Evolutionary conservation across 2,797 vertebrate genomes (phyloP).

Genomic region (Phaenicophaeus curvirostris): DNA sequence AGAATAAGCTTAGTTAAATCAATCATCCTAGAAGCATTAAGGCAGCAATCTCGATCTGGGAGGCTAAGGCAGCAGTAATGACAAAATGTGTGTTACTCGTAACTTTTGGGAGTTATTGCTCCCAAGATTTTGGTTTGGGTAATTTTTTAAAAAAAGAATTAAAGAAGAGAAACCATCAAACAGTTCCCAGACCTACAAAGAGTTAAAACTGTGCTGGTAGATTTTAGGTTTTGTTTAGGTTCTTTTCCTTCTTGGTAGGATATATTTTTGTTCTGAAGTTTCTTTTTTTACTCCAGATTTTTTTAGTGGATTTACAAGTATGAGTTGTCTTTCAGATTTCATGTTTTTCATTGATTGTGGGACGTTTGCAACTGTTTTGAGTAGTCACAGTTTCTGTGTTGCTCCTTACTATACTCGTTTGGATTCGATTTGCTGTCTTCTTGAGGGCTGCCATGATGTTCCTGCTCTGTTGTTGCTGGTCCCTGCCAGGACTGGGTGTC

Average conservation of each 20-base stretch:
- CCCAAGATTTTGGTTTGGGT: neutral
- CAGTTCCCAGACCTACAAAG: neutral
- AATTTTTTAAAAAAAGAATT: neutral
- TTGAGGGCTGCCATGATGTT: neutral
- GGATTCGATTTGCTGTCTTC: neutral
- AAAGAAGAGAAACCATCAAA: rapidly evolving
- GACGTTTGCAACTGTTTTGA: neutral
- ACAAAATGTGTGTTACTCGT: rapidly evolving
- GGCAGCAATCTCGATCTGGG: neutral
- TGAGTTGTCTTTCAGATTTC: neutral
- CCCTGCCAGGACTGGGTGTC: neutral
- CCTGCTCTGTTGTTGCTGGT: neutral
- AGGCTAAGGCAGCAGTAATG: neutral
- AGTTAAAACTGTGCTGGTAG: neutral
- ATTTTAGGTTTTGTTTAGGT: too few relatives aligned
- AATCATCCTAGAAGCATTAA: neutral
- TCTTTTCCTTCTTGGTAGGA: neutral
- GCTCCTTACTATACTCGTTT: neutral
- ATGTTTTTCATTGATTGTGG: neutral
- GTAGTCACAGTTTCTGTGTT: neutral
- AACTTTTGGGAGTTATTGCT: neutral
- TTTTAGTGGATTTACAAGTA: neutral
- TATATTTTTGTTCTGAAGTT: neutral
- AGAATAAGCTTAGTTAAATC: neutral
- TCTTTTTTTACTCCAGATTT: too few relatives aligned